Base-by-base conservation (phyloP, 2,797 vertebrate species). In the Sebastiscus tertius region DNA sequence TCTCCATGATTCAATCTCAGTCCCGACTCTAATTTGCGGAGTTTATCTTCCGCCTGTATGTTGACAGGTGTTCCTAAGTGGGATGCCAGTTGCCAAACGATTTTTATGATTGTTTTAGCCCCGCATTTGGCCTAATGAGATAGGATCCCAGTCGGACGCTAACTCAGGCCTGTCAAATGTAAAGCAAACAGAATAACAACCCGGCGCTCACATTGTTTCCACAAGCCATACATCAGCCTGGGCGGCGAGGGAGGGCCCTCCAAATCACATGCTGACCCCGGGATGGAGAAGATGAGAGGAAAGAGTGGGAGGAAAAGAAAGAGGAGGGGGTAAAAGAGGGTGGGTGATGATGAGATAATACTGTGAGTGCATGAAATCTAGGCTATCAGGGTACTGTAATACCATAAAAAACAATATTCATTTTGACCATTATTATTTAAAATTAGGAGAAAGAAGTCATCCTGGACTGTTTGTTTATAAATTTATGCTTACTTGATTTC, bases 91-190 rank as follows among this genome's bases (percentile, higher is more conserved):
- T 96, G 96, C 96, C 97, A 98, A 97, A 97, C 95, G 95, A 96
- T 97, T 97, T 98, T 97, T 97, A 98, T 97, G 97, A 97, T 97
- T 96, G 95, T 97, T 97, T 97, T 96, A 97, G 96, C 95, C 95
- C 93, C 92, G 95, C 96, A 97, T 98, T 98, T 96, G 96, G 96
- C 94, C 96, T 97, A 98, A 98, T 98, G 97, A 98, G 96, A 97
- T 96, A 97, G 96, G 96, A 98, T 97, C 97, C 96, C 97, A 96
- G 96, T 97, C 95, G 96, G 95, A 95, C 95, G 92, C 95, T 97
- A 97, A 98, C 94, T 98, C 96, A 98, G 76, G 88, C 93, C 96
- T 97, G 97, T 97, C 97, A 97, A 91, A 95, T 91, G 96, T 94
- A 97, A 97, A 96, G 96, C 96, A 95, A 93, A 94, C 88, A 93